Evolutionary conservation across 2,797 vertebrate genomes (phyloP).

Genomic region (Muscicapa comitata): DNA sequence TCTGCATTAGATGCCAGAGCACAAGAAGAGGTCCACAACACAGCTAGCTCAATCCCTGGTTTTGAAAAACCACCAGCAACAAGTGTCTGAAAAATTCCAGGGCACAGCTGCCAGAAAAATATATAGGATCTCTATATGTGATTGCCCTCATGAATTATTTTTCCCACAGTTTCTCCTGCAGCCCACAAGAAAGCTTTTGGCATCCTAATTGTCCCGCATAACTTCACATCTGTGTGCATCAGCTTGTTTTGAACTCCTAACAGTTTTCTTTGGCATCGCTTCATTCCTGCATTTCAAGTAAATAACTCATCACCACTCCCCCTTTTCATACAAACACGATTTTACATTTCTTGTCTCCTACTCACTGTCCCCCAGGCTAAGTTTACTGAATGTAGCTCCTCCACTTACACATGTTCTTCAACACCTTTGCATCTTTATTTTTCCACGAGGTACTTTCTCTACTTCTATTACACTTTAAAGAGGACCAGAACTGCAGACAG

Average conservation of each 20-base stretch:
- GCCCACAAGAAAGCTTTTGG: background rate
- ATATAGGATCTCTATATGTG: background rate
- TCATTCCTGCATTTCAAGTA: background rate
- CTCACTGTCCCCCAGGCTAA: background rate
- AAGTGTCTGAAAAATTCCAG: background rate
- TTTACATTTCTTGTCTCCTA: background rate
- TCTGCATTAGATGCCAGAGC: background rate
- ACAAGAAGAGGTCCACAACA: background rate
- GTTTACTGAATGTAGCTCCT: background rate
- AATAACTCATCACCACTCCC: background rate
- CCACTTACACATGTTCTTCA: background rate
- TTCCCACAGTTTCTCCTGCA: background rate
- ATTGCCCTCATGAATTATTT: background rate
- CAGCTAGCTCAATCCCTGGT: background rate
- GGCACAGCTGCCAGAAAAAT: background rate
- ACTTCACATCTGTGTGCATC: background rate
- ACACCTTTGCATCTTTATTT: background rate
- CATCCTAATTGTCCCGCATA: accelerated
- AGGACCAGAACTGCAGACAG: background rate
- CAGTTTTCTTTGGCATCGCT: background rate
- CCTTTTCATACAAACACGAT: accelerated
- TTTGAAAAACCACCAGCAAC: background rate
- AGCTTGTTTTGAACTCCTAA: background rate
- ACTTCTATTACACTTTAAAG: slow-evolving; percentile 44
- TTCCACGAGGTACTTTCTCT: background rate